Evolutionary conservation across 2,888 invertebrate species (phyloP).

Genomic region (Yponomeuta evonymella): DNA sequence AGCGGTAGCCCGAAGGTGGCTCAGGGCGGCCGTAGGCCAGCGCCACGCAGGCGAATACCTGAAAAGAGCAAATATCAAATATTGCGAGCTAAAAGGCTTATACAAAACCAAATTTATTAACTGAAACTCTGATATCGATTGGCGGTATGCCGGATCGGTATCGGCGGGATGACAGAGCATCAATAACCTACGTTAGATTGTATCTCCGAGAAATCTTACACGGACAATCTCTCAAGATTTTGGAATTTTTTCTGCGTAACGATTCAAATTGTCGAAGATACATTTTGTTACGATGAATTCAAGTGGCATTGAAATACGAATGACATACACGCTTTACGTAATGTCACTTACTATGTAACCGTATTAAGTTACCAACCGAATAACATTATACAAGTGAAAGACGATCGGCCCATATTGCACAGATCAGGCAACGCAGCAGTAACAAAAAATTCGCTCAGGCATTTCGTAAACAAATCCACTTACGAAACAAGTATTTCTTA

Average conservation of each 20-base stretch:
- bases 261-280: no score
- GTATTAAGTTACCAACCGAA: conserved; percentile 10
- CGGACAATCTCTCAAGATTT: no score
- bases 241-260: no score
- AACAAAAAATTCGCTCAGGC: conserved; percentile 12
- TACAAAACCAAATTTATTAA: background rate
- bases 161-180: background rate
- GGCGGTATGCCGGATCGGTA: background rate
- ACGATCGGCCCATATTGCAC: conserved; percentile 10
- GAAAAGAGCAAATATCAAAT: conserved; percentile 32
- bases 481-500: background rate
- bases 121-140: background rate
- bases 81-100: conserved; percentile 8
- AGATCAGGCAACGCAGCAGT: background rate
- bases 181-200: background rate
- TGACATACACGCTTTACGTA: conserved; percentile 3
- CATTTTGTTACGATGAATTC: background rate
- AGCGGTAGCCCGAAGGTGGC: conserved; percentile 70
- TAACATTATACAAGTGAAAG: conserved; percentile 13
- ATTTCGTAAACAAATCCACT: conserved; percentile 1
- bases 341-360: conserved; percentile 7
- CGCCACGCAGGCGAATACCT: conserved; percentile 71
- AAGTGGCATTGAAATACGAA: background rate
- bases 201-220: background rate
- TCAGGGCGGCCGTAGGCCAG: conserved; percentile 66